Conservation (phyloP, 2,888 invertebrate genomes). For the Drosophila rellima region DNA sequence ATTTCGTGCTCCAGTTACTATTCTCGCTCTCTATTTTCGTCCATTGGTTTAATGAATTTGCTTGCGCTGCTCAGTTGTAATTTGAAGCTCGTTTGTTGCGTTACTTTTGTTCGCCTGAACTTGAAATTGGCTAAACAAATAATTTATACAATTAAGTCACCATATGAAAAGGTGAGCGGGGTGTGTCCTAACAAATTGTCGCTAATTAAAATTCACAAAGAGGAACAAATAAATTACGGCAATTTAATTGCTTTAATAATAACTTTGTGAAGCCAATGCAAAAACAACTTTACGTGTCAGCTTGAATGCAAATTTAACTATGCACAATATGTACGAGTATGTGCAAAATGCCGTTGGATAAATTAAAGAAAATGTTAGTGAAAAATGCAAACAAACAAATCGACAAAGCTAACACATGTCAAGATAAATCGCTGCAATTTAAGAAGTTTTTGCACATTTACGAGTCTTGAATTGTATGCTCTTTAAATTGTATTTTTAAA, state of each 20-base stretch:
- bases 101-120: constrained; percentile 69
- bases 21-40: constrained; percentile 44
- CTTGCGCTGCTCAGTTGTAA: constrained; percentile 72
- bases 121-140: constrained; percentile 65
- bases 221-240: constrained; percentile 26
- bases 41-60: constrained; percentile 69
- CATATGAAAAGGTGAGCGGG: constrained; percentile 48
- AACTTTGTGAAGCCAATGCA: constrained; percentile 1
- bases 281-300: constrained; percentile 30
- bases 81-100: constrained; percentile 80
- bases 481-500: too few relatives aligned
- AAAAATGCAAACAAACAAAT: constrained; percentile 39
- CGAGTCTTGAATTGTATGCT: not conserved
- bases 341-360: constrained; percentile 25
- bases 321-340: constrained; percentile 11
- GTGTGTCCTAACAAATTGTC: constrained; percentile 41
- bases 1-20: constrained; percentile 73
- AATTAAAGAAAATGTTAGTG: constrained; percentile 12
- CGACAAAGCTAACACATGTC: constrained; percentile 20
- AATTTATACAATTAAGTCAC: constrained; percentile 5
- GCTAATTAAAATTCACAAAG: constrained; percentile 47
- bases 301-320: constrained; percentile 22
- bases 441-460: not conserved
- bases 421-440: constrained; percentile 14
- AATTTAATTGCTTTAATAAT: constrained; percentile 51